A percentile compares a stretch with the other conserved stretches of the same genome.
Evolutionary conservation across 2,888 invertebrate genomes (phyloP).

Genomic region (Oconnorella tubifera): DNA sequence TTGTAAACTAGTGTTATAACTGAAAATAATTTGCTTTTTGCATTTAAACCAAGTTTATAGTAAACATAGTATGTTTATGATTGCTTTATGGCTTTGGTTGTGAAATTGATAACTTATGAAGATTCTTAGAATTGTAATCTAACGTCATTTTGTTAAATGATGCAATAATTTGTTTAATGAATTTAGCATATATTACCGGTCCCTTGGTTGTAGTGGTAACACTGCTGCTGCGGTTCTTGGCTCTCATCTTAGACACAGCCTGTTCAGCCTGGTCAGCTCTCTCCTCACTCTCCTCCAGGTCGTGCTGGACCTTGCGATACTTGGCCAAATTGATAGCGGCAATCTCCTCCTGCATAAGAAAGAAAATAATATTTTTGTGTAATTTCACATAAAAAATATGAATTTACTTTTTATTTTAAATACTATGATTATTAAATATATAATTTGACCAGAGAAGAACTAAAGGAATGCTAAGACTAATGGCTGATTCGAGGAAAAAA

Average conservation of each 20-base stretch:
- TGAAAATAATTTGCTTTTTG: not conserved
- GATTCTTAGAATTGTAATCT: too few species aligned
- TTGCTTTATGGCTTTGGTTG: too few species aligned
- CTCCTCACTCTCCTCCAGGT: constrained; percentile 60
- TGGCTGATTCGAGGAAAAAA: too few species aligned
- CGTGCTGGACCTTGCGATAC: constrained; percentile 59
- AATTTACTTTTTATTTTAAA: too few species aligned
- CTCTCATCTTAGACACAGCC: constrained; percentile 57
- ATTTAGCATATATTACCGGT: not conserved
- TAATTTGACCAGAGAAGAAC: too few species aligned
- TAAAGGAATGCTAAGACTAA: too few species aligned
- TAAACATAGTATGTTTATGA: too few species aligned
- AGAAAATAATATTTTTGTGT: too few species aligned
- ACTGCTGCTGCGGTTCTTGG: constrained; percentile 50
- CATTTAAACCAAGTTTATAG: not conserved
- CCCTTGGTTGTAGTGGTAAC: constrained; percentile 24
- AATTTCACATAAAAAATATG: too few species aligned
- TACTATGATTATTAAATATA: too few species aligned
- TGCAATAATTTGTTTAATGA: not conserved
- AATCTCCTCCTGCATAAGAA: constrained; percentile 58
- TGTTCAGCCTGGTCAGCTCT: constrained; percentile 59
- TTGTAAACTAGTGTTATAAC: too few species aligned
- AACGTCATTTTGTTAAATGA: not conserved
- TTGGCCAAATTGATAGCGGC: constrained; percentile 60
- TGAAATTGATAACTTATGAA: too few species aligned